Percentiles rank a stretch among this genome's conserved stretches.
These are phyloP conservation scores for Discoglossus pictus DNA, from an alignment of 2,797 vertebrate species.

Conservation along the genomic window DNA sequence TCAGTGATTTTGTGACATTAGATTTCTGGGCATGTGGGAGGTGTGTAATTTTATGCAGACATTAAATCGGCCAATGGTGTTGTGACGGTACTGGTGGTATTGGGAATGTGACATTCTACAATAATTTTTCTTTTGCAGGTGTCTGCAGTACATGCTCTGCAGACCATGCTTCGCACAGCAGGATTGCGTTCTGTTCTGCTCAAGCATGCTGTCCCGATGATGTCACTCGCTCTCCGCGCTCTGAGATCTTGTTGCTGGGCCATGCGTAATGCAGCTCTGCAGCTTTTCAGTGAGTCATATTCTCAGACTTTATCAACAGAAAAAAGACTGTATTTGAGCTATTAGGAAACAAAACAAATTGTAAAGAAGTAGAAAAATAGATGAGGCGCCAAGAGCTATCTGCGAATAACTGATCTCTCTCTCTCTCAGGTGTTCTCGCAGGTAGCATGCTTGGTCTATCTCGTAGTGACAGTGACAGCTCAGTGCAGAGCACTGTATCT, in stretches of 20 bases:
- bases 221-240: conserved; percentile 73
- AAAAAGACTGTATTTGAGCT: neutral
- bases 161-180: conserved; percentile 78
- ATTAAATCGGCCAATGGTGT: neutral
- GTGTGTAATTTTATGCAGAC: neutral
- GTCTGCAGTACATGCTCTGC: conserved; percentile 84
- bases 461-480: conserved; percentile 62
- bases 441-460: conserved; percentile 82
- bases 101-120: too few relatives aligned
- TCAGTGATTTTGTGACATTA: neutral
- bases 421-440: conserved; percentile 76
- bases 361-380: too few relatives aligned
- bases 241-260: conserved; percentile 85
- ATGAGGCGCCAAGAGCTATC: too few relatives aligned
- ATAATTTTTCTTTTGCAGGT: conserved; percentile 72
- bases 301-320: too few relatives aligned
- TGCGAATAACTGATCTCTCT: neutral
- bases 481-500: conserved; percentile 71
- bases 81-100: too few relatives aligned
- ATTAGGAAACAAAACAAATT: too few relatives aligned
- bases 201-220: conserved; percentile 69
- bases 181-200: conserved; percentile 74
- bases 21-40: neutral
- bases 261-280: conserved; percentile 89
- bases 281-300: conserved; percentile 83